phyloP scores from a whole-genome alignment of 2,113 vertebrate species.

The Sialia sialis region DNA sequence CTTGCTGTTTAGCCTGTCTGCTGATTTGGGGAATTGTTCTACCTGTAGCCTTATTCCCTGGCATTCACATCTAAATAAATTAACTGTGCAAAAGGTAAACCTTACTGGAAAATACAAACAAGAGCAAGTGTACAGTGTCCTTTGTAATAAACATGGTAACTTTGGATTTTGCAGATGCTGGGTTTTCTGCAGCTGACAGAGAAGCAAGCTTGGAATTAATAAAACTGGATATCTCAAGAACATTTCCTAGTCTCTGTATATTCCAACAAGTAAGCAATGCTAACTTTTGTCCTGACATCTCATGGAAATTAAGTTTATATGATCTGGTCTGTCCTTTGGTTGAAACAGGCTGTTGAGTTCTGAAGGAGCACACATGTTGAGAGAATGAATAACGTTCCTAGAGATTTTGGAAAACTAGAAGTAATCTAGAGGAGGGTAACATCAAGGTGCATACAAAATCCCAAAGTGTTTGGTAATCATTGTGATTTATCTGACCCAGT shows the following conservation, averaged over 20 bases:
- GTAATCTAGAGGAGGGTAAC: background rate
- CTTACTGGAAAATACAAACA: background rate
- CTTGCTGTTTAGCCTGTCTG: background rate
- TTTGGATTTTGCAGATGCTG: slow-evolving; percentile 73
- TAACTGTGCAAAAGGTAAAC: background rate
- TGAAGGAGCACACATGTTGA: background rate
- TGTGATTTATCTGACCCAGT: background rate
- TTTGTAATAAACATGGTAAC: background rate
- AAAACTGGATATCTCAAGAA: slow-evolving; percentile 96
- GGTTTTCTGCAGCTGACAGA: slow-evolving; percentile 84
- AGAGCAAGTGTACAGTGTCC: accelerated
- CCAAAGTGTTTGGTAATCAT: background rate
- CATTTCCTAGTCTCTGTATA: slow-evolving; percentile 93
- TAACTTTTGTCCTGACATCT: background rate
- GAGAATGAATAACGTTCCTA: background rate
- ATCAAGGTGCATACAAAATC: background rate
- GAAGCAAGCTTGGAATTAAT: slow-evolving; percentile 95
- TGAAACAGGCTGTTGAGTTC: background rate
- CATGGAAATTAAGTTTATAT: background rate
- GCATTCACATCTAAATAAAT: background rate
- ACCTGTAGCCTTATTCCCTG: background rate
- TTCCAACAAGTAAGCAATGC: slow-evolving; percentile 87
- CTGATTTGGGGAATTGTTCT: background rate
- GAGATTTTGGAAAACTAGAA: background rate
- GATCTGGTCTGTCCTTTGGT: background rate